Conservation (phyloP, 2,888 invertebrate genomes). For the Drosophila glabriapex region DNA sequence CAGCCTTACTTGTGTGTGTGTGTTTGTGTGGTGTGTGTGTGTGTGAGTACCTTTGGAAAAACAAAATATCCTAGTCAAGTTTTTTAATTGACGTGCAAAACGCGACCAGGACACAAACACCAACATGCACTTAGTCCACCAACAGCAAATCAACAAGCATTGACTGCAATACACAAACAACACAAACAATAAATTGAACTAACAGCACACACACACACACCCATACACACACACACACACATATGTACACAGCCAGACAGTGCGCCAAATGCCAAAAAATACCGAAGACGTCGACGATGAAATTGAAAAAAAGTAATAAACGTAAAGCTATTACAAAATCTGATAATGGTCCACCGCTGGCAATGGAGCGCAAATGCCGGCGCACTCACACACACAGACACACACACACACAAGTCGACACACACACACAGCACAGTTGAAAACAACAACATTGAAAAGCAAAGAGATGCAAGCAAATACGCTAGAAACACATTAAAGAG, state of each 20-base stretch:
- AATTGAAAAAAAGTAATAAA: constrained; percentile 81
- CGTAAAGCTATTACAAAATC: constrained; percentile 83
- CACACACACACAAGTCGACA: neutral
- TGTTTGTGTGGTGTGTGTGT: constrained; percentile 8
- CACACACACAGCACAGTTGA: constrained; percentile 7
- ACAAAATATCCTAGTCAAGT: constrained; percentile 47
- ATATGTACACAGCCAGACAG: constrained; percentile 28
- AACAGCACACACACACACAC: constrained; percentile 18
- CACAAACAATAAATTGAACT: constrained; percentile 25
- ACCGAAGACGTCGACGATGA: constrained; percentile 57
- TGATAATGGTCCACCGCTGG: constrained; percentile 79
- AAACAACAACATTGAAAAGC: constrained; percentile 30
- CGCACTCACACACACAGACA: constrained; percentile 46
- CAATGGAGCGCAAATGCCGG: constrained; percentile 73
- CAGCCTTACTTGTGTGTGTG: neutral
- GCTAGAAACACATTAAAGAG: constrained; percentile 21
- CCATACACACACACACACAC: neutral
- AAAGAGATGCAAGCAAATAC: constrained; percentile 8
- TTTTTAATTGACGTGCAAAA: constrained; percentile 74
- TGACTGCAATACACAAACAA: constrained; percentile 45
- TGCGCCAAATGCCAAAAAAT: constrained; percentile 57
- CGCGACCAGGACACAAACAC: constrained; percentile 40
- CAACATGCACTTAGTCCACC: constrained; percentile 22
- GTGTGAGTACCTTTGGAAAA: constrained; percentile 18
- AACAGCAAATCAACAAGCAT: constrained; percentile 71